phyloP scores from a whole-genome alignment of 2,113 vertebrate genomes.

The Typhlomys cinereus region DNA sequence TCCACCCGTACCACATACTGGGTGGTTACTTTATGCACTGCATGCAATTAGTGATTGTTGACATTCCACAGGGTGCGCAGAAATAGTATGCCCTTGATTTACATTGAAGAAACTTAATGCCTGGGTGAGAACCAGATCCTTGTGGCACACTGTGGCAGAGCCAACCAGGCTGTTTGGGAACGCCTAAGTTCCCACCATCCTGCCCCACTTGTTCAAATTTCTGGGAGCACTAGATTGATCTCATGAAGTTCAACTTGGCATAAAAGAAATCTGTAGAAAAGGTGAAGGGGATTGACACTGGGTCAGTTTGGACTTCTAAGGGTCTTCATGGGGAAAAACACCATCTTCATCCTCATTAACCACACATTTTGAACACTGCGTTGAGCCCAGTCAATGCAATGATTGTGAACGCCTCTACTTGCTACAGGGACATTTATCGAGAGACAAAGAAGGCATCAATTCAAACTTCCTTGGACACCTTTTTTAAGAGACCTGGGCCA shows the following conservation, averaged over 20 bases:
- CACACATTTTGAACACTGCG: slow-evolving; percentile 76
- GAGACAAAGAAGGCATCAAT: slow-evolving; percentile 82
- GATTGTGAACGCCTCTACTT: slow-evolving; percentile 81
- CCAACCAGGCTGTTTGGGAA: neutral
- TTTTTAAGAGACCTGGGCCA: slow-evolving; percentile 83
- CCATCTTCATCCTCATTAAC: slow-evolving; percentile 80
- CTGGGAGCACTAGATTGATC: neutral
- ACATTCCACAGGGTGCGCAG: neutral
- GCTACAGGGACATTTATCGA: slow-evolving; percentile 81
- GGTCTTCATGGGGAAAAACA: slow-evolving; percentile 65
- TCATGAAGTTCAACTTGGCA: slow-evolving; percentile 1
- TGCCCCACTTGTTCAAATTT: neutral
- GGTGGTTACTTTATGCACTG: neutral
- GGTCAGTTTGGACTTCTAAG: slow-evolving; percentile 48
- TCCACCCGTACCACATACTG: neutral
- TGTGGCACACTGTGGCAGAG: slow-evolving; percentile 44
- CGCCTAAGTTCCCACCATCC: neutral
- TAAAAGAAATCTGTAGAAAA: slow-evolving; percentile 34
- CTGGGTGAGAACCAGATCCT: slow-evolving; percentile 47
- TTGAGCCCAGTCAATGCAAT: slow-evolving; percentile 79
- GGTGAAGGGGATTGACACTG: slow-evolving; percentile 28
- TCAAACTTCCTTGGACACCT: slow-evolving; percentile 81
- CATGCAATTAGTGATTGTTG: neutral
- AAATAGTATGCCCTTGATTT: slow-evolving; percentile 27
- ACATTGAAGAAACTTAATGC: slow-evolving; percentile 58